Percentiles rank a stretch among this genome's conserved stretches.
Conservation (phyloP, 2,888 invertebrate species). For the Drosophila anceps region DNA sequence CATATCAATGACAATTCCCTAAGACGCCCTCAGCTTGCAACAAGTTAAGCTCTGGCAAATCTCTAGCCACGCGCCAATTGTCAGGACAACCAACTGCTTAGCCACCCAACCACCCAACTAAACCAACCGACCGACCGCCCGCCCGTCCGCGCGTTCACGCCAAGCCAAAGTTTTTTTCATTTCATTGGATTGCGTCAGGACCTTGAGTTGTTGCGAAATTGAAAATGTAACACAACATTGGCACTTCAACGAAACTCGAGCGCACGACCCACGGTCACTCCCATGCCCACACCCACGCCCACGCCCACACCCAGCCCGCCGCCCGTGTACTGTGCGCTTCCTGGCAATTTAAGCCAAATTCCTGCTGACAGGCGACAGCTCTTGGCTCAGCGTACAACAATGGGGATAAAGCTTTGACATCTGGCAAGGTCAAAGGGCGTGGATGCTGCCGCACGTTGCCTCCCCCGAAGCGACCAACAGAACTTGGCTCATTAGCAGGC, state of each 20-base stretch:
- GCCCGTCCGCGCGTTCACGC: constrained; percentile 1
- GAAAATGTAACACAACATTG: constrained; percentile 55
- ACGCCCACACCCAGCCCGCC: background rate
- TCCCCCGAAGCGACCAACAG: background rate
- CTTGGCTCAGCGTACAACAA: constrained; percentile 26
- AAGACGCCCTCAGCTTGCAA: constrained; percentile 20
- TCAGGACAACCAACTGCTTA: background rate
- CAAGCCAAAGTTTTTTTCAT: constrained; percentile 41
- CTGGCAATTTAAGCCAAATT: constrained; percentile 68
- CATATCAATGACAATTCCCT: background rate
- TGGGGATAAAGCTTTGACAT: constrained; percentile 60
- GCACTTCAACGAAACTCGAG: constrained; percentile 19
- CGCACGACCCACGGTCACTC: background rate
- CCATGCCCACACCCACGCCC: constrained; percentile 11
- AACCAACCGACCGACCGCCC: no score
- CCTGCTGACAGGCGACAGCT: constrained; percentile 56
- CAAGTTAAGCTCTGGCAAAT: constrained; percentile 34
- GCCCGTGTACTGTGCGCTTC: constrained; percentile 31
- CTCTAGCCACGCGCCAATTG: constrained; percentile 1
- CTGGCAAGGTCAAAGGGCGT: constrained; percentile 67
- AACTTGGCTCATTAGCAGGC: constrained; percentile 48
- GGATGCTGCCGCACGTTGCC: constrained; percentile 34
- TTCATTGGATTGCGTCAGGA: constrained; percentile 55
- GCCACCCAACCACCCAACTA: background rate
- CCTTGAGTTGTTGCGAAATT: constrained; percentile 63